These are phyloP conservation scores for Parnassius apollo DNA, from an alignment of 2,888 invertebrate species.

Conservation along the genomic window DNA sequence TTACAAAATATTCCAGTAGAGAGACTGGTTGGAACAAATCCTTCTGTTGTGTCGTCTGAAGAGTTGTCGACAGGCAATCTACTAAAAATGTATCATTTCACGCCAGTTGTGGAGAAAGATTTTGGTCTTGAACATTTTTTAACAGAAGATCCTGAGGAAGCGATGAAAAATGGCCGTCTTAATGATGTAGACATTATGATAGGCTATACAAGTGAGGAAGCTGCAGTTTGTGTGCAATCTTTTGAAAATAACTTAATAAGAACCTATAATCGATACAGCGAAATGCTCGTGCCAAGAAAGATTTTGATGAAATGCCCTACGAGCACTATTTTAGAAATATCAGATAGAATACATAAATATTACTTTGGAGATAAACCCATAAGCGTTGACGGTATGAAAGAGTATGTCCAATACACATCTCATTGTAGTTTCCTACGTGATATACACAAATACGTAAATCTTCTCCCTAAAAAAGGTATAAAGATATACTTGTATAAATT, in stretches of 20 bases:
- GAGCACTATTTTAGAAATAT: slow-evolving; percentile 38
- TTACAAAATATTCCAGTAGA: slow-evolving; percentile 39
- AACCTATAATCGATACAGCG: slow-evolving; percentile 41
- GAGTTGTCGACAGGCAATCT: slow-evolving; percentile 35
- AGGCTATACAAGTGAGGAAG: slow-evolving; percentile 86
- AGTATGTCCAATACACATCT: slow-evolving; percentile 39
- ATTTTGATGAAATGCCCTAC: slow-evolving; percentile 39
- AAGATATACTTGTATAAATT: slow-evolving; percentile 48
- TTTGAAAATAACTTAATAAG: slow-evolving; percentile 30
- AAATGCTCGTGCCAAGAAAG: slow-evolving; percentile 46
- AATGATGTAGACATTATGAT: slow-evolving; percentile 83
- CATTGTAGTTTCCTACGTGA: slow-evolving; percentile 39
- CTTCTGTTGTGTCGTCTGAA: slow-evolving; percentile 44
- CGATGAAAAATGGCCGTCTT: slow-evolving; percentile 63
- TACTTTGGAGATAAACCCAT: slow-evolving; percentile 46
- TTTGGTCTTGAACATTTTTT: slow-evolving; percentile 49
- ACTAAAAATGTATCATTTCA: slow-evolving; percentile 46
- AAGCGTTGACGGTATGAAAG: slow-evolving; percentile 36
- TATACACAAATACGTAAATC: slow-evolving; percentile 37
- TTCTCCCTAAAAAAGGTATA: slow-evolving; percentile 31
- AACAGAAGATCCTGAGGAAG: slow-evolving; percentile 40
- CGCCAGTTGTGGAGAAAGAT: slow-evolving; percentile 55
- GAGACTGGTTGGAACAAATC: slow-evolving; percentile 37
- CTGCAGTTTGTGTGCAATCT: slow-evolving; percentile 41
- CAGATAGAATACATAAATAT: slow-evolving; percentile 44